Base-by-base conservation (phyloP, 2,888 invertebrate genomes). In the Chaitophorus viminalis region DNA sequence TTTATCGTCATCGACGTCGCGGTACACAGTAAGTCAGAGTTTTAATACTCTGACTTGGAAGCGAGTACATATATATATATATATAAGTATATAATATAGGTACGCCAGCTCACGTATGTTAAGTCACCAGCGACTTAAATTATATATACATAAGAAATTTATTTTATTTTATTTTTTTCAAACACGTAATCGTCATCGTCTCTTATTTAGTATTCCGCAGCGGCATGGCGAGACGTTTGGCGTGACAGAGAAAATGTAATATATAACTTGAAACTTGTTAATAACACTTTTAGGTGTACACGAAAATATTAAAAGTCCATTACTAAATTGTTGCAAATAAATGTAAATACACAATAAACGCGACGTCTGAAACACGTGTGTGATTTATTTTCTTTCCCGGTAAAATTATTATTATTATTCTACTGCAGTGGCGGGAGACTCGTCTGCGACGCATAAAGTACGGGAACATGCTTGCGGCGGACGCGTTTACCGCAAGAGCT, bases 1-100 rank as follows among this genome's bases (percentile, higher is more conserved):
- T 77, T 77, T 77, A 54, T 77, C 31, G 77, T 77, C 31, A 18
- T 76, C 29, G 29, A 46, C 29, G 46, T 4, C 18, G 76, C 29
- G 18, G 5, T 11, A 31, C 21, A 9, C 29, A 31, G 52, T 77
- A 77, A 52, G 31, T 77, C 52, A 31, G 52, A 31, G 52, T 77
- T 77, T 21, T 25, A 52, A 54, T 77, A 11, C 54, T 75, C 77
- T 21, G 52, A 77, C 52, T 77, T 77, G 31, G 31, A 54, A 77
- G 31, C 76, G 76, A 46, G 46, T n/a, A n/a, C n/a, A n/a, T n/a
- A n/a, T n/a, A n/a, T n/a, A n/a, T n/a, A n/a, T n/a, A n/a, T n/a
- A n/a, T n/a, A n/a, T n/a, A n/a, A n/a, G n/a, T 18, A 76, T n/a
- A 39, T 9, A 54, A 21, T 52, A 11, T 52, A 52, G 11, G 52